These are phyloP conservation scores for Turritopsis dohrnii DNA, from an alignment of 30 jellyfish, hydroid and myxozoan species.

Conservation along the genomic window DNA sequence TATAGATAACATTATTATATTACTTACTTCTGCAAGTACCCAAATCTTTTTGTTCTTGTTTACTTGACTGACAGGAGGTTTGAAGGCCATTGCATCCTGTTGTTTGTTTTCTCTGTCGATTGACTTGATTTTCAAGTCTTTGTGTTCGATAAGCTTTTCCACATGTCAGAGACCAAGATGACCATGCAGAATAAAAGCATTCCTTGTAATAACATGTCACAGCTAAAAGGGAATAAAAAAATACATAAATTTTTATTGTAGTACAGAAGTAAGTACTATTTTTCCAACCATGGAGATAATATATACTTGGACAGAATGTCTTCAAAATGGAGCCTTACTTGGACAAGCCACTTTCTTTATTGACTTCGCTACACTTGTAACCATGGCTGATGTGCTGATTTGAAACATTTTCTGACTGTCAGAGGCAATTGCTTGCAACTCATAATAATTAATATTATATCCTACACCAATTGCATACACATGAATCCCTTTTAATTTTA, in stretches of 20 bases:
- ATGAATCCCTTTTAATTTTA: slow-evolving; percentile 20
- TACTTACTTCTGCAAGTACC: slow-evolving; percentile 18
- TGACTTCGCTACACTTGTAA: slow-evolving; percentile 11
- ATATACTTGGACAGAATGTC: too few species aligned
- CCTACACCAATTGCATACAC: slow-evolving; percentile 44
- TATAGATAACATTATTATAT: too few species aligned
- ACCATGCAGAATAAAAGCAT: slow-evolving; percentile 21
- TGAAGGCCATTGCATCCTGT: slow-evolving; percentile 28
- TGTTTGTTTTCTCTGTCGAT: neutral
- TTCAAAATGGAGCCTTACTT: too few species aligned
- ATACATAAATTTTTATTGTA: too few species aligned
- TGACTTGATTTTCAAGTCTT: neutral
- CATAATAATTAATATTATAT: slow-evolving; percentile 6
- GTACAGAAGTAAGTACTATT: too few species aligned
- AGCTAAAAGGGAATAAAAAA: slow-evolving; percentile 1
- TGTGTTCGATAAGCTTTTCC: slow-evolving; percentile 9
- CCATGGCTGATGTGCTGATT: slow-evolving; percentile 3
- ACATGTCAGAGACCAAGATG: slow-evolving; percentile 22
- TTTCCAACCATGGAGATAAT: too few species aligned
- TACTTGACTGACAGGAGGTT: slow-evolving; percentile 3
- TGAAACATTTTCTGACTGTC: slow-evolving; percentile 29
- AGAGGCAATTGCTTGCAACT: slow-evolving; percentile 38
- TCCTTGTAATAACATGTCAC: slow-evolving; percentile 19
- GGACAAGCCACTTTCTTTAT: slow-evolving; percentile 26
- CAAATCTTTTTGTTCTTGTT: slow-evolving; percentile 8